Percentiles rank a stretch among this genome's conserved stretches.
phyloP scores from a whole-genome alignment of 2,888 invertebrate genomes.

The Leptinotarsa tumamoca region DNA sequence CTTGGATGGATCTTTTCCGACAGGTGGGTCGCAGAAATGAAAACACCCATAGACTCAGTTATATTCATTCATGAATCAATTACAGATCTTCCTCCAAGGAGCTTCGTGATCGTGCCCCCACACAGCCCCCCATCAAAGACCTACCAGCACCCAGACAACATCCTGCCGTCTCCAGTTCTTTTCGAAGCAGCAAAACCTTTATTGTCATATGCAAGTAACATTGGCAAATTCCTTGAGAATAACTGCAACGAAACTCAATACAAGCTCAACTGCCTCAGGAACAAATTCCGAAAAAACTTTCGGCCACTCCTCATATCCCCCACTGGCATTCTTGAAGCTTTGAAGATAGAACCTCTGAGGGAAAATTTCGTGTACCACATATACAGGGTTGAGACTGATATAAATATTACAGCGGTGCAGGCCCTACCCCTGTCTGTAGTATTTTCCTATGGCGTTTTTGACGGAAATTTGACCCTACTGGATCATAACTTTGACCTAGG shows the following conservation, averaged over 20 bases:
- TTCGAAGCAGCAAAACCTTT: slow-evolving; percentile 62
- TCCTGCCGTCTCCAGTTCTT: slow-evolving; percentile 59
- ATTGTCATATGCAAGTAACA: slow-evolving; percentile 53
- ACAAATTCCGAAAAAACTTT: slow-evolving; percentile 41
- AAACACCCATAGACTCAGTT: too few relatives aligned
- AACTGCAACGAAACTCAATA: slow-evolving; percentile 59
- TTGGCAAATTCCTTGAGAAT: slow-evolving; percentile 51
- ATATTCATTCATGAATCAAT: slow-evolving; percentile 19
- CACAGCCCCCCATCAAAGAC: slow-evolving; percentile 52
- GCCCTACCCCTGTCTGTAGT: slow-evolving; percentile 55
- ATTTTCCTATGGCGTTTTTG: slow-evolving; percentile 60
- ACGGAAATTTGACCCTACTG: slow-evolving; percentile 55
- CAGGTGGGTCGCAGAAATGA: slow-evolving; percentile 45
- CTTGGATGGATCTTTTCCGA: slow-evolving; percentile 54
- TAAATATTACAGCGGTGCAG: slow-evolving; percentile 35
- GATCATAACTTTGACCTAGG: slow-evolving; percentile 46
- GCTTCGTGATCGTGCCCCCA: slow-evolving; percentile 59
- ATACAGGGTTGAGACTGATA: slow-evolving; percentile 53
- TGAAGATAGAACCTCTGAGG: slow-evolving; percentile 60
- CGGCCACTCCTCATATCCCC: slow-evolving; percentile 31
- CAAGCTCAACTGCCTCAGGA: slow-evolving; percentile 58
- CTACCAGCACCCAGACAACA: slow-evolving; percentile 49
- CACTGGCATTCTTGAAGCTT: slow-evolving; percentile 47
- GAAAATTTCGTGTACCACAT: slow-evolving; percentile 61
- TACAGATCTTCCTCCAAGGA: slow-evolving; percentile 60